phyloP scores from a whole-genome alignment of 2,113 vertebrate species.

The Strigops habroptila region DNA sequence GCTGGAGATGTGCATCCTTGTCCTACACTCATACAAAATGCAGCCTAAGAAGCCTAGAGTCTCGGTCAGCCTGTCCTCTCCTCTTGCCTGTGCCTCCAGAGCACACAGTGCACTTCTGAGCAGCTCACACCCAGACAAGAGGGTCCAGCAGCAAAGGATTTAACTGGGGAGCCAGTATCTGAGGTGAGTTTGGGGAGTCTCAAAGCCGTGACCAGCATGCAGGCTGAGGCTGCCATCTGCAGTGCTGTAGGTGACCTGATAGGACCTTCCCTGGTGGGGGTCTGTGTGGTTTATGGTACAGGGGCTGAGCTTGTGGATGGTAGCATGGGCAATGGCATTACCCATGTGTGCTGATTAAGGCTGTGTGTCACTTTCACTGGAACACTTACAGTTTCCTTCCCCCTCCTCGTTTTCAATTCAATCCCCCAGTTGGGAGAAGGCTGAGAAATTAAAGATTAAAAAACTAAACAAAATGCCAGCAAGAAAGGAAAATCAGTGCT shows the following conservation, averaged over 20 bases:
- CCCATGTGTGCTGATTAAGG: neutral
- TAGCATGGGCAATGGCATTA: neutral
- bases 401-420: neutral
- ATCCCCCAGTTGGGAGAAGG: neutral
- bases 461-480: neutral
- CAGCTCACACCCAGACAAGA: neutral
- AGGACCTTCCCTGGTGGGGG: no score
- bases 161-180: neutral
- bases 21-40: neutral
- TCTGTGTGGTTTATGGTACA: rapidly evolving
- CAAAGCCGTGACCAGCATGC: rapidly evolving
- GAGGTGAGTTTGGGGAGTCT: neutral
- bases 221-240: neutral
- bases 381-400: neutral
- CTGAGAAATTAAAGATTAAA: neutral
- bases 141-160: neutral
- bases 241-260: neutral
- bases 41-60: rapidly evolving
- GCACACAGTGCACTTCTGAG: rapidly evolving
- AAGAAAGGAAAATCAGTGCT: neutral
- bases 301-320: neutral
- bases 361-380: neutral
- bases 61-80: neutral
- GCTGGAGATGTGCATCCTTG: neutral
- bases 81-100: neutral